A percentile compares a stretch with the other conserved stretches of the same genome.
phyloP scores from a whole-genome alignment of 2,113 vertebrate species.

The Jaculus jaculus region DNA sequence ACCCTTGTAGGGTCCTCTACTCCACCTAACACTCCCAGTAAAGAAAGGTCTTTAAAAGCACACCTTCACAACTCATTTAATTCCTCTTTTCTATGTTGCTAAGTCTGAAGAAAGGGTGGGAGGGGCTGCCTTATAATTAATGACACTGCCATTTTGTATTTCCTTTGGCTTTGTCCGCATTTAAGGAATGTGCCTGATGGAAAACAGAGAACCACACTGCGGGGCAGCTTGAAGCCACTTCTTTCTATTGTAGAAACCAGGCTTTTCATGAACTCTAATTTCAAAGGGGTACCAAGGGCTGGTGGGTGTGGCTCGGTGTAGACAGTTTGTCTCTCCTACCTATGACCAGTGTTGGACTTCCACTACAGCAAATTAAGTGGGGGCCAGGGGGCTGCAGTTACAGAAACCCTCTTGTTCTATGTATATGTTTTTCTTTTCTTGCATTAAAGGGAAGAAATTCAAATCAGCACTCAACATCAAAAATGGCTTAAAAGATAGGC shows the following conservation, averaged over 20 bases:
- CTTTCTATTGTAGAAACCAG: not conserved
- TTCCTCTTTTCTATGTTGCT: conserved; percentile 61
- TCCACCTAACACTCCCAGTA: conserved; percentile 51
- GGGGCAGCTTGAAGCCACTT: not conserved
- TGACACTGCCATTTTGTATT: conserved; percentile 42
- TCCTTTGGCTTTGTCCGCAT: conserved; percentile 46
- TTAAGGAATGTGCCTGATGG: conserved; percentile 3
- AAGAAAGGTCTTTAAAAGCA: conserved; percentile 67
- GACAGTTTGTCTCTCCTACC: not conserved
- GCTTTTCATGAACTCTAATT: not conserved
- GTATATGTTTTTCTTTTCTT: not conserved
- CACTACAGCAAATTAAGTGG: not conserved
- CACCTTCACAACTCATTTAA: conserved; percentile 38
- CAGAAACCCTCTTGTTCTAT: not conserved
- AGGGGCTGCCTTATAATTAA: not conserved
- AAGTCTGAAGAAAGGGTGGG: conserved; percentile 14
- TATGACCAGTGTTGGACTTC: not conserved
- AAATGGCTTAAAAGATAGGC: conserved; percentile 63
- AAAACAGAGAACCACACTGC: not conserved
- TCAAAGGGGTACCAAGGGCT: not conserved
- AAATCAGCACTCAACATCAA: conserved; percentile 63
- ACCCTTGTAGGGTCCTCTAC: not conserved
- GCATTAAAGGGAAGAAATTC: conserved; percentile 53
- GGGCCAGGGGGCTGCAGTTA: not conserved
- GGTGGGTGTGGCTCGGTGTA: not conserved